Conservation (phyloP, 2,888 invertebrate species). For the Parnassius glacialis region DNA sequence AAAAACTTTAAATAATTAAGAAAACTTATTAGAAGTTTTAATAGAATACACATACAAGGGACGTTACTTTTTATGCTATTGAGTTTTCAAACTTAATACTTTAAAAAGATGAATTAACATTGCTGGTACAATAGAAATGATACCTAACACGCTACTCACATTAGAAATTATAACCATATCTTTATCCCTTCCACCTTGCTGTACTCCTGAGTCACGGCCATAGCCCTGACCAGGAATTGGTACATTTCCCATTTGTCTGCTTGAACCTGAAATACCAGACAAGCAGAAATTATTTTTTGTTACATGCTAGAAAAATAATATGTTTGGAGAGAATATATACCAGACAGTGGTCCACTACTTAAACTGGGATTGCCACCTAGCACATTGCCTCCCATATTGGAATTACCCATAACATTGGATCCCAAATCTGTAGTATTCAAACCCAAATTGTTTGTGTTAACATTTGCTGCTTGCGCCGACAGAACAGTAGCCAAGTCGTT, state of each 20-base stretch:
- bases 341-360: constrained; percentile 66
- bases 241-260: constrained; percentile 53
- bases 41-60: too few relatives aligned
- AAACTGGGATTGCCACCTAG: constrained; percentile 51
- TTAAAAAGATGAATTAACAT: too few relatives aligned
- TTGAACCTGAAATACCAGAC: constrained; percentile 42
- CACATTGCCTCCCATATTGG: constrained; percentile 46
- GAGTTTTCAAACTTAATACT: too few relatives aligned
- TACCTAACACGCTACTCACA: constrained; percentile 47
- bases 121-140: too few relatives aligned
- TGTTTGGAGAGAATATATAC: constrained; percentile 36
- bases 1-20: too few relatives aligned
- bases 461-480: constrained; percentile 58
- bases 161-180: constrained; percentile 74
- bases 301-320: background rate
- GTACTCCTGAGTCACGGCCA: constrained; percentile 52
- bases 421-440: constrained; percentile 51
- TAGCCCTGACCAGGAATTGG: constrained; percentile 52
- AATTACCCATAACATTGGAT: constrained; percentile 45
- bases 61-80: too few relatives aligned
- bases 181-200: constrained; percentile 55
- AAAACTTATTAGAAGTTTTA: too few relatives aligned
- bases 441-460: constrained; percentile 50
- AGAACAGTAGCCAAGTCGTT: constrained; percentile 67
- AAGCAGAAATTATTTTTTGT: background rate